Evolutionary conservation across 2,888 invertebrate species (phyloP).

Genomic region (Phanerotoma sp.): DNA sequence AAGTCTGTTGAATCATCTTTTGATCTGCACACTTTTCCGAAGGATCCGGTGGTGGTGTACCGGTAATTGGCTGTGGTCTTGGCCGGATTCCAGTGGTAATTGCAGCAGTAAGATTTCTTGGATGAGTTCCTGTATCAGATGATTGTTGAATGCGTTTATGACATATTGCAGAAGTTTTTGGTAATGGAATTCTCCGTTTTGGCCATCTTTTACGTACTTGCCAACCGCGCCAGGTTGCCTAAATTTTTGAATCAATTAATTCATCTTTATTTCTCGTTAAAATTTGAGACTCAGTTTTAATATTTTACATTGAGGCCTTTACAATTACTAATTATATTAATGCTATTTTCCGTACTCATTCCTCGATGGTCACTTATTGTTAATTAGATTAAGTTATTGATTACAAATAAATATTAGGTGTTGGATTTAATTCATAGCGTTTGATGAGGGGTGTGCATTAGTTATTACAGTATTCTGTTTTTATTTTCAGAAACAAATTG

Average conservation of each 20-base stretch:
- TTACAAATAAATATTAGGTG: too few species aligned
- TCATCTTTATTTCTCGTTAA: too few species aligned
- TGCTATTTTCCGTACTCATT: too few species aligned
- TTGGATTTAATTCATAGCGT: too few species aligned
- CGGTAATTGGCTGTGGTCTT: slow-evolving; percentile 86
- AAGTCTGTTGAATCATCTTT: slow-evolving; percentile 87
- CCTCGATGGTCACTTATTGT: too few species aligned
- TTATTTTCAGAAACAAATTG: too few species aligned
- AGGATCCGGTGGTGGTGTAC: slow-evolving; percentile 82
- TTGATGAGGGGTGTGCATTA: too few species aligned
- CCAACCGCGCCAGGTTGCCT: slow-evolving; percentile 83
- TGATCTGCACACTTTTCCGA: slow-evolving; percentile 81
- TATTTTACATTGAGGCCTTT: too few species aligned
- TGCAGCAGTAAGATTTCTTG: slow-evolving; percentile 51
- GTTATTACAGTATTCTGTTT: too few species aligned
- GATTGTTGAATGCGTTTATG: slow-evolving; percentile 47
- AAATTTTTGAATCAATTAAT: not conserved
- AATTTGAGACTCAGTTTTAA: too few species aligned
- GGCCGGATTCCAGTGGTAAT: slow-evolving; percentile 66
- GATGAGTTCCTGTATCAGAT: slow-evolving; percentile 42
- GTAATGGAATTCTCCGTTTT: slow-evolving; percentile 56
- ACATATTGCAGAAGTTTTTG: slow-evolving; percentile 44
- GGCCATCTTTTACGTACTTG: slow-evolving; percentile 70
- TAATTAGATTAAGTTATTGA: too few species aligned
- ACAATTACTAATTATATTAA: too few species aligned